Evolutionary conservation across 2,797 vertebrate genomes (phyloP), one percentile per base, ranked within the genome.

Genomic region (Protosalanx chinensis): DNA sequence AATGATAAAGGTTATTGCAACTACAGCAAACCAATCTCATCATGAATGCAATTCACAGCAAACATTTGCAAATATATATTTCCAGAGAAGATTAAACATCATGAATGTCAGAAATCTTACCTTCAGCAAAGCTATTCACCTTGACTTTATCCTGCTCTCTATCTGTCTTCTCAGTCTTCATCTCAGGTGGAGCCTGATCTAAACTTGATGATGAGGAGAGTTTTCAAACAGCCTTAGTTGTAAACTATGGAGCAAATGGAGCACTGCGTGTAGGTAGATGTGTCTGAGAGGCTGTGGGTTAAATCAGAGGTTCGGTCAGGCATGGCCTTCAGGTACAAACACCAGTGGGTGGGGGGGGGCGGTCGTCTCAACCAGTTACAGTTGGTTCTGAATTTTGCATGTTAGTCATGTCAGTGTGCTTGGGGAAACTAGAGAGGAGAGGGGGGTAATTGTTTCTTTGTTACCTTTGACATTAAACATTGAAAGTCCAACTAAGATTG

Each of bases 321-420:
- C 66, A 76, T 27, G 67, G 33, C 66, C 66, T 57, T 59, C 75
- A 78, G 75, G 73, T 80, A 71, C 64, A 78, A 37, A 56, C 67
- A 68, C 79, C 56, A 29, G 41, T 46, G 41, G 41, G 41, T 12
- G 10, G 41, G 35, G 7, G 7, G 7, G 35, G 35, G 61, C 75
- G 68, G 85, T 70, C 70, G 72, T 82, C 51, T 49, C 75, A 73
- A 67, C 90, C 87, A 91, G 88, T 90, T 84, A 85, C 64, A 75
- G 60, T n/a, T 4, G 16, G 18, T 51, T 75, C 64, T 67, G 60
- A 67, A 61, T 74, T 71, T 62, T 64, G 41, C 41, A 12, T 13
- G 41, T 12, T 13, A 8, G 41, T 46, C 10, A 12, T 70, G 68
- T 53, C 64, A 70, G 30, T 46, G 67, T 78, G 70, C 70, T 76